Evolutionary conservation across 2,113 vertebrate genomes (phyloP).

Genomic region (Saguinus imperator): DNA sequence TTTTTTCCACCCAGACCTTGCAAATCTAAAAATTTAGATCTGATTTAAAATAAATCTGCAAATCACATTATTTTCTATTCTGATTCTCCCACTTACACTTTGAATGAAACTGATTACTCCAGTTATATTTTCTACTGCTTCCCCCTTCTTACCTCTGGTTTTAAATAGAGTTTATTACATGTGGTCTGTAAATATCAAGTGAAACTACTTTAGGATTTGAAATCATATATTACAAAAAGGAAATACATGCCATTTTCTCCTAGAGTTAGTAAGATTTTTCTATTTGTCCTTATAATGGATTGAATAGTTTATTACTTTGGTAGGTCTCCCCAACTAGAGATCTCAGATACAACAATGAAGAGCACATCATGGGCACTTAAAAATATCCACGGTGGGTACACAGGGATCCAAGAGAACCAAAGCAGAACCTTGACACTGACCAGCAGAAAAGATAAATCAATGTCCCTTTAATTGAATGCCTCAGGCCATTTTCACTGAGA

Average conservation of each 20-base stretch:
- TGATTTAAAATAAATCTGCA: conserved; percentile 37
- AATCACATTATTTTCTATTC: conserved; percentile 15
- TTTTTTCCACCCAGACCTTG: neutral
- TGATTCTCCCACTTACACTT: neutral
- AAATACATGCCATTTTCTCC: neutral
- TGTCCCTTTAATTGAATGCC: neutral
- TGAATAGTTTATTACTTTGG: neutral
- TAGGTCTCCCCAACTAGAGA: neutral
- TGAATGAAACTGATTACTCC: conserved; percentile 31
- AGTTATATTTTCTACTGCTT: neutral
- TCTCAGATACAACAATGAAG: neutral
- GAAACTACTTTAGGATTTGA: neutral
- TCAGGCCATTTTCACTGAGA: neutral
- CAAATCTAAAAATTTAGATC: neutral
- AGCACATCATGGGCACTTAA: neutral
- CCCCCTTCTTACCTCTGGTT: neutral
- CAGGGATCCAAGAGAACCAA: neutral
- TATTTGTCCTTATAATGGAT: neutral
- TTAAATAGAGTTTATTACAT: neutral
- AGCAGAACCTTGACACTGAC: neutral
- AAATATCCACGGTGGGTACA: neutral
- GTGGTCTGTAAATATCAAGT: neutral
- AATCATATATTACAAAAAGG: neutral
- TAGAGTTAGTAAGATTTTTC: neutral
- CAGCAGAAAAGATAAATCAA: neutral